These are phyloP conservation scores for Ylistrum balloti DNA, from an alignment of 1,140 invertebrate species.

Conservation along the genomic window DNA sequence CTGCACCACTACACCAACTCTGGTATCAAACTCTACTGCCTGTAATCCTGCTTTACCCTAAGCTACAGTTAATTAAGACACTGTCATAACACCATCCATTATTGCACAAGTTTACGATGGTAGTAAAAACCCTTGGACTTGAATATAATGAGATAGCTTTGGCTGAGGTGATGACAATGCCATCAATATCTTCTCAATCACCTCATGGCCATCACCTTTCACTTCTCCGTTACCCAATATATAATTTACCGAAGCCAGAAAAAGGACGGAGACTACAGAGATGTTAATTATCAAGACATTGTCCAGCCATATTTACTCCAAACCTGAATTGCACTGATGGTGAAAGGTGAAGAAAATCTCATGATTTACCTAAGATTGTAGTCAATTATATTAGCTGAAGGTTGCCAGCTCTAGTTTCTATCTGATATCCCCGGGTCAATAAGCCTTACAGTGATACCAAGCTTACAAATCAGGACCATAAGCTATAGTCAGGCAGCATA, in stretches of 20 bases:
- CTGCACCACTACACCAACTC: too few species aligned
- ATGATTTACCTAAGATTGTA: background rate
- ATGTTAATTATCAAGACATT: background rate
- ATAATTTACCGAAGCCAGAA: background rate
- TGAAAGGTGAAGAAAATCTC: background rate
- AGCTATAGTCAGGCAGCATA: background rate
- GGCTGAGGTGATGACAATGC: conserved; percentile 12
- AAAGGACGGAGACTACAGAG: background rate
- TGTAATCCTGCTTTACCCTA: too few species aligned
- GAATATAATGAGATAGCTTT: background rate
- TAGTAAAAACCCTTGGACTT: conserved; percentile 31
- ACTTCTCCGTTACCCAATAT: background rate
- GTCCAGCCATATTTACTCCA: background rate
- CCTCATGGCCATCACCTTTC: background rate
- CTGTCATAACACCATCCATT: background rate
- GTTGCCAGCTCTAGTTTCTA: background rate
- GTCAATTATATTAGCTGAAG: conserved; percentile 6
- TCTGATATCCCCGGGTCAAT: background rate
- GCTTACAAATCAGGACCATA: background rate
- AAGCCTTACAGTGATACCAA: background rate
- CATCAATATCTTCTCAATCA: conserved; percentile 18
- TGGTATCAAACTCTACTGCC: too few species aligned
- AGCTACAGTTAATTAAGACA: too few species aligned
- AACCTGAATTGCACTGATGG: background rate
- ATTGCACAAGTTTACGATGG: conserved; percentile 31